phyloP scores from a whole-genome alignment of 92 coral and sea anemone genomes.

The Porites lobata region DNA sequence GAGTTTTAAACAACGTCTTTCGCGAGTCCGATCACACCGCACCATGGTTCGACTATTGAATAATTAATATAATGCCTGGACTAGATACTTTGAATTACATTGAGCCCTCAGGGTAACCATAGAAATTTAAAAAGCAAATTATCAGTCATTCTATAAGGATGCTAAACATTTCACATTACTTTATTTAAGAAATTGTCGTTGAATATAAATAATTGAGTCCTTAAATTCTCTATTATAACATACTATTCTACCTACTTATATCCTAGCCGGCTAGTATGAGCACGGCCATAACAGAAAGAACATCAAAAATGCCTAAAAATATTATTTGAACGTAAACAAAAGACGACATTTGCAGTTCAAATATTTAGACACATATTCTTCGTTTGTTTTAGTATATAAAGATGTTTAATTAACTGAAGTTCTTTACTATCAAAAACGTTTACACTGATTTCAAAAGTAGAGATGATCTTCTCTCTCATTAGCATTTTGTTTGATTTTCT shows the following conservation, averaged over 20 bases:
- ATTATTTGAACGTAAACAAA: background rate
- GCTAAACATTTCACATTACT: background rate
- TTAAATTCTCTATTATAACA: background rate
- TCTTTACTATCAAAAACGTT: too few species aligned
- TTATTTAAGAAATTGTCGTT: background rate
- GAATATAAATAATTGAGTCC: background rate
- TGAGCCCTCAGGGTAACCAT: conserved; percentile 14
- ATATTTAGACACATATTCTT: background rate
- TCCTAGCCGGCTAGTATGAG: background rate
- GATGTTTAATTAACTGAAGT: too few species aligned
- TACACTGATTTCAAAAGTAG: too few species aligned
- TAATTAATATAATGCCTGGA: background rate
- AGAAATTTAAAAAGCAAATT: background rate
- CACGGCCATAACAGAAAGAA: background rate
- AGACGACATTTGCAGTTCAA: background rate
- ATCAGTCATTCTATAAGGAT: conserved; percentile 5
- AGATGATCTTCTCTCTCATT: too few species aligned
- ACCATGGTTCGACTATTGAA: conserved; percentile 13
- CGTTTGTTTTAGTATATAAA: too few species aligned
- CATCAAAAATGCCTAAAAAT: background rate
- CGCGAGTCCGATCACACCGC: conserved; percentile 1
- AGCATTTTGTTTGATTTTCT: too few species aligned
- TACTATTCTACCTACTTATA: background rate
- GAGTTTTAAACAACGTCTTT: background rate
- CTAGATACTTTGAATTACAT: background rate